A percentile compares a stretch with the other conserved stretches of the same genome.
phyloP scores from a whole-genome alignment of 2,888 invertebrate species.

The Syrphus vitripennis region DNA sequence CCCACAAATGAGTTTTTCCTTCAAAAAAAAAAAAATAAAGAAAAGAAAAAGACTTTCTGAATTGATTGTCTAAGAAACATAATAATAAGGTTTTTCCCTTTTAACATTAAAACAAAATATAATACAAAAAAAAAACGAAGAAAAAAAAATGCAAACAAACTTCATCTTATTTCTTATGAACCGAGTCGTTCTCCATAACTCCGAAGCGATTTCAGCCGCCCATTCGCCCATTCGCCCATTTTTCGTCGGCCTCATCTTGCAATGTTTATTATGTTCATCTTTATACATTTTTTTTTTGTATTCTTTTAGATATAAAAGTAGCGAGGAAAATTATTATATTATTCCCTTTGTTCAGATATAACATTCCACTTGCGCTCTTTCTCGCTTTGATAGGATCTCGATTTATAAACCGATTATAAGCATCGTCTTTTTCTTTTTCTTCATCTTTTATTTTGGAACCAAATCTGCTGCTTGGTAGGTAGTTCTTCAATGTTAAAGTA shows the following conservation, averaged over 20 bases:
- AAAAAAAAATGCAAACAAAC: slow-evolving; percentile 49
- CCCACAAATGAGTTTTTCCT: slow-evolving; percentile 28
- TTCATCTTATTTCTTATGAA: slow-evolving; percentile 43
- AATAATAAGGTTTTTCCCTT: slow-evolving; percentile 53
- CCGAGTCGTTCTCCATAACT: slow-evolving; percentile 44
- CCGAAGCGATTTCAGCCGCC: slow-evolving; percentile 32
- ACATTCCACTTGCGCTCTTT: slow-evolving; percentile 68
- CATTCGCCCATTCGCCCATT: neutral
- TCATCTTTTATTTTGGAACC: neutral
- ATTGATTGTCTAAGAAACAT: slow-evolving; percentile 47
- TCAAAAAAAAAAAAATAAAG: neutral
- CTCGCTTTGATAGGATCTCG: slow-evolving; percentile 69
- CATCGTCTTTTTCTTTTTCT: slow-evolving; percentile 48
- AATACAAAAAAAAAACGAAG: slow-evolving; percentile 8
- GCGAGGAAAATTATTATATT: slow-evolving; percentile 63
- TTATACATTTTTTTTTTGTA: slow-evolving; percentile 13
- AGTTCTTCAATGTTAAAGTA: slow-evolving; percentile 15
- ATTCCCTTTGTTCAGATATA: slow-evolving; percentile 66
- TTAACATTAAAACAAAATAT: slow-evolving; percentile 27
- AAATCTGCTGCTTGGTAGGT: neutral
- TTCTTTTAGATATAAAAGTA: slow-evolving; percentile 16
- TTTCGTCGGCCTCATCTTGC: slow-evolving; percentile 16
- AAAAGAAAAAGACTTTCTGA: slow-evolving; percentile 20
- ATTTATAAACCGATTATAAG: slow-evolving; percentile 71
- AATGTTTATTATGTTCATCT: slow-evolving; percentile 60